Evolutionary conservation across 2,113 vertebrate genomes (phyloP).

Genomic region (Neogobius melanostomus): DNA sequence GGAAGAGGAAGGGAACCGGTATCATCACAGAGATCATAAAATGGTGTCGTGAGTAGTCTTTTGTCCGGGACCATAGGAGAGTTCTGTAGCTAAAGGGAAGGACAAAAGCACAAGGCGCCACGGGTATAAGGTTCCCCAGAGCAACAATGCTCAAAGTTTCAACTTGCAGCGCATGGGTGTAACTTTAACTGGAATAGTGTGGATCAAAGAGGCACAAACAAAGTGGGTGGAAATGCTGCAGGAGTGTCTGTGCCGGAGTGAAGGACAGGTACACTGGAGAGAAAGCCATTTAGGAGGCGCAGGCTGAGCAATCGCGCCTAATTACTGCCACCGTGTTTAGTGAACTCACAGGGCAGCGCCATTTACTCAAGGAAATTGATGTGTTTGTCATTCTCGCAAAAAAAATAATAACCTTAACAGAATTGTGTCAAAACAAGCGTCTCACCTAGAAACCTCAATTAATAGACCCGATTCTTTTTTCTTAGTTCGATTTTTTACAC

Average conservation of each 20-base stretch:
- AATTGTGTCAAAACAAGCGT: constrained; percentile 28
- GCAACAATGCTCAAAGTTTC: constrained; percentile 79
- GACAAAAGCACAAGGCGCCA: constrained; percentile 79
- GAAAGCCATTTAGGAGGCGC: constrained; percentile 64
- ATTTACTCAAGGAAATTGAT: constrained; percentile 50
- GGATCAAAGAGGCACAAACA: constrained; percentile 77
- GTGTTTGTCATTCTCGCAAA: constrained; percentile 19
- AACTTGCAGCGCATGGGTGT: constrained; percentile 79
- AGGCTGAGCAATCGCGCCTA: constrained; percentile 61
- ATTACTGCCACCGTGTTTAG: constrained; percentile 59
- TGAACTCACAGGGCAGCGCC: constrained; percentile 54
- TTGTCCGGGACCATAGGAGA: constrained; percentile 73
- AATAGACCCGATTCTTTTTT: constrained; percentile 18
- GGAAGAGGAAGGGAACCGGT: constrained; percentile 62
- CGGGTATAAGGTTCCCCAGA: constrained; percentile 79
- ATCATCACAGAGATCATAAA: constrained; percentile 75
- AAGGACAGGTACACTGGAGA: constrained; percentile 74
- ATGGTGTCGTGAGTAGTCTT: constrained; percentile 77
- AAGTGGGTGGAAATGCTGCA: constrained; percentile 78
- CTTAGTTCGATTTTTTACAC: neutral
- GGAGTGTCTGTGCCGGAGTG: constrained; percentile 71
- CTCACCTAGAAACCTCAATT: constrained; percentile 23
- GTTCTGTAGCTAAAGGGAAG: constrained; percentile 76
- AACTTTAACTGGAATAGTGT: constrained; percentile 78
- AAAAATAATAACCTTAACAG: constrained; percentile 32